Base-by-base conservation (phyloP, 2,797 vertebrate species). In the Enteromius afrohamiltoni region DNA sequence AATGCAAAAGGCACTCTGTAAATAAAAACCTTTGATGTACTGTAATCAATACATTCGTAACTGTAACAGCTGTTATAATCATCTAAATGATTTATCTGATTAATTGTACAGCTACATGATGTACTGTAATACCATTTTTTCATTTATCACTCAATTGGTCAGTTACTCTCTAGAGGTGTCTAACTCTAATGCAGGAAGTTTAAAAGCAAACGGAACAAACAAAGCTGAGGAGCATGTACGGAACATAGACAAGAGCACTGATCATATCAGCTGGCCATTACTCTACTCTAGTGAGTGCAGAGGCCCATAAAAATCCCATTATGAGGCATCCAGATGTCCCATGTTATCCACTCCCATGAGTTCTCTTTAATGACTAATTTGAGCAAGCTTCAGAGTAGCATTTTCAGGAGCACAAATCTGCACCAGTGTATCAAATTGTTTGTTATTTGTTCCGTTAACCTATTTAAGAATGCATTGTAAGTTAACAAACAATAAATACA, bases 241-340 rank as follows among this genome's bases (percentile, higher is more conserved):
- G 47, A 82, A 37, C 29, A 79, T 16, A 6, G 55, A 71, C 37
- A 58, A 34, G 23, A 49, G 40, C 68, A 83, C 74, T 51, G 70
- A 75, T 79, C 49, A 64, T 75, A 79, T 82, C 84, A 68, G 68
- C 60, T 60, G 80, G 60, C 77, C 58, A 58, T 67, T 76, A 68
- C 10, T 58, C 53, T 65, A 17, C 26, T 42, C 9, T 79, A 62
- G 6, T 81, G 40, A 60, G 62, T 11, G 69, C 65, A 77, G 67
- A 85, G 55, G 60, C 77, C 55, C 76, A 83, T 85, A 79, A 86
- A 87, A 86, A 79, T 49, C 49, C 77, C 77, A 86, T 88, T 84
- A 86, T 58, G 23, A 77, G 74, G 67, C 51, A 86, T 77, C 49
- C 31, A 45, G 55, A 60, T 79, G 79, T 85, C 70, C 78, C 42